Percentiles rank a stretch among this genome's conserved stretches.
phyloP scores from a whole-genome alignment of 2,113 vertebrate genomes.

The Pipa parva region DNA sequence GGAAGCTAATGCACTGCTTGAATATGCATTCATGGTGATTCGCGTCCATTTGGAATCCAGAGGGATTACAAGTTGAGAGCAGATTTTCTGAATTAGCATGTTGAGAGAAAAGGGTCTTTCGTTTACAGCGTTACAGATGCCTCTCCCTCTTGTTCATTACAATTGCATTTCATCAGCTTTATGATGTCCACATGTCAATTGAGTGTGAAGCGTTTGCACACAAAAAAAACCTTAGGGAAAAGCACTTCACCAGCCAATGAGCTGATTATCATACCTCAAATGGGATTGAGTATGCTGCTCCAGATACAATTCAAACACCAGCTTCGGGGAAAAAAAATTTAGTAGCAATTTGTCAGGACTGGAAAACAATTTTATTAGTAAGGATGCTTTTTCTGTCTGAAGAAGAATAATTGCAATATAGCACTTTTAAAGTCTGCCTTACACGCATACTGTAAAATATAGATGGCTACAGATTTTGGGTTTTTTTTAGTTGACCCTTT shows the following conservation, averaged over 20 bases:
- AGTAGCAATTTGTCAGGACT: conserved; percentile 62
- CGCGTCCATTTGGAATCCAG: conserved; percentile 85
- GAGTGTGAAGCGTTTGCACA: conserved; percentile 98
- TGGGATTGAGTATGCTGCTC: conserved; percentile 77
- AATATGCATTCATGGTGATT: conserved; percentile 97
- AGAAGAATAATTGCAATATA: conserved; percentile 31
- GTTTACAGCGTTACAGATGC: conserved; percentile 94
- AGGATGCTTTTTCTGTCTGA: not conserved
- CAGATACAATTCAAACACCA: conserved; percentile 63
- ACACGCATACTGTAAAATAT: no score
- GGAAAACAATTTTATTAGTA: conserved; percentile 45
- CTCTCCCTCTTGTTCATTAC: conserved; percentile 99
- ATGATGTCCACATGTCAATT: conserved; percentile 99
- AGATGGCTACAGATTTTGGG: no score
- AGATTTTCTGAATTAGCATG: conserved; percentile 99
- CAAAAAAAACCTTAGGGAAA: conserved; percentile 98
- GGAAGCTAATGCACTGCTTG: conserved; percentile 84
- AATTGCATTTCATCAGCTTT: conserved; percentile 99
- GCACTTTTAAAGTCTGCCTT: not conserved
- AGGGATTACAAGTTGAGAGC: conserved; percentile 94
- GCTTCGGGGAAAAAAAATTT: conserved; percentile 61
- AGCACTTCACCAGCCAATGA: conserved; percentile 98
- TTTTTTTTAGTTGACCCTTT: no score
- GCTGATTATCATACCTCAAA: conserved; percentile 99
- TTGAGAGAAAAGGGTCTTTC: conserved; percentile 91